Conservation (phyloP, 2,888 invertebrate genomes). For the Zele albiditarsus region DNA sequence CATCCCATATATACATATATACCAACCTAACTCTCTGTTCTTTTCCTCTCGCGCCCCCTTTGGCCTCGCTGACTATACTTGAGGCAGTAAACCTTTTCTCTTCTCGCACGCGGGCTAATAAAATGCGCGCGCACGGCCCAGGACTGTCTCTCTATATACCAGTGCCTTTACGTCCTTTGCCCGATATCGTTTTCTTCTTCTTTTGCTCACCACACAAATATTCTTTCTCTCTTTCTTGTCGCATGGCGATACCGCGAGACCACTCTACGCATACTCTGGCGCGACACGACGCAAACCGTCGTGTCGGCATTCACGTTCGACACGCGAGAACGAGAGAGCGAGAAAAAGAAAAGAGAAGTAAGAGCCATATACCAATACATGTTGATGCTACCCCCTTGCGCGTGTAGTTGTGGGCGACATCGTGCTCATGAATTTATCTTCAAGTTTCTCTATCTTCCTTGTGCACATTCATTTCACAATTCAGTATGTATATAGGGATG, state of each 20-base stretch:
- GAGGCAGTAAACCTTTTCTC: slow-evolving; percentile 44
- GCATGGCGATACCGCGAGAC: not conserved
- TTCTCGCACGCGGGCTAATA: slow-evolving; percentile 40
- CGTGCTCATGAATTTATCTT: slow-evolving; percentile 55
- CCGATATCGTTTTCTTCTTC: not conserved
- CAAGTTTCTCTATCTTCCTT: slow-evolving; percentile 37
- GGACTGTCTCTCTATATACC: slow-evolving; percentile 10
- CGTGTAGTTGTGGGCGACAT: slow-evolving; percentile 46
- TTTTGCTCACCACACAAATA: slow-evolving; percentile 11
- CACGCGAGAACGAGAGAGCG: slow-evolving; percentile 47
- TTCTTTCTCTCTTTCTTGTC: not conserved
- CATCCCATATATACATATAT: slow-evolving; percentile 12
- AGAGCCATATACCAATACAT: not conserved
- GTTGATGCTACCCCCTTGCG: slow-evolving; percentile 34
- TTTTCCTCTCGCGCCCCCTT: slow-evolving; percentile 11
- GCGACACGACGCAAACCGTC: slow-evolving; percentile 40
- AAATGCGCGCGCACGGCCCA: slow-evolving; percentile 42
- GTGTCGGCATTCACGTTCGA: slow-evolving; percentile 48
- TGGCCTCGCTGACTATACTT: slow-evolving; percentile 27
- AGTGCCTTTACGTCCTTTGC: too few species aligned
- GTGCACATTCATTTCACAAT: slow-evolving; percentile 24
- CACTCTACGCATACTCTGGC: slow-evolving; percentile 37
- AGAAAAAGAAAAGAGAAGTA: not conserved
- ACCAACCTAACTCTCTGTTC: slow-evolving; percentile 17
- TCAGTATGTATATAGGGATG: not conserved